A percentile compares a stretch with the other conserved stretches of the same genome.
Evolutionary conservation across 2,113 vertebrate genomes (phyloP).

Genomic region (Hemiscyllium ocellatum): DNA sequence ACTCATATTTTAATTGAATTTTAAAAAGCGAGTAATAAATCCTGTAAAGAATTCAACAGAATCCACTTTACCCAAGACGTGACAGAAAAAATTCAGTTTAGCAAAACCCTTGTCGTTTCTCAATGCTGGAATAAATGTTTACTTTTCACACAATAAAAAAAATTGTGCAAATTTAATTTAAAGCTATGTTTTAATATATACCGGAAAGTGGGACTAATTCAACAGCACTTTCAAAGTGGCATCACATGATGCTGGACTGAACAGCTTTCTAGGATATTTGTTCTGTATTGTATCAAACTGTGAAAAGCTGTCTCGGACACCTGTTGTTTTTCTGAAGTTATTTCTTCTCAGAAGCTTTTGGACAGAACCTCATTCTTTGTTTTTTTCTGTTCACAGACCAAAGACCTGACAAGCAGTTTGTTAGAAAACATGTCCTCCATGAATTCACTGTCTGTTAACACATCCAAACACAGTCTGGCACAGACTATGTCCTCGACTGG

Average conservation of each 20-base stretch:
- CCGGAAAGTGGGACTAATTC: too few relatives aligned
- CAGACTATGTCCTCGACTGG: conserved; percentile 55
- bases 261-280: too few relatives aligned
- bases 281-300: neutral
- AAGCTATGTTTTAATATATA: neutral
- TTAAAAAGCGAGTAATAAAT: too few relatives aligned
- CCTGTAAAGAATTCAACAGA: neutral
- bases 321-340: neutral
- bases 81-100: neutral
- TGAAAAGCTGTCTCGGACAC: neutral
- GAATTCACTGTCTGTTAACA: conserved; percentile 62
- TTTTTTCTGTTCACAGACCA: conserved; percentile 66
- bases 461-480: conserved; percentile 56
- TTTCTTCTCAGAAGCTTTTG: neutral
- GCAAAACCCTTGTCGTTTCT: neutral
- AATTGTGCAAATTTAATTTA: neutral
- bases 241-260: neutral
- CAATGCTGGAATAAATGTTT: neutral
- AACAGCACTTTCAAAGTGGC: neutral
- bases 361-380: neutral
- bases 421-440: conserved; percentile 83
- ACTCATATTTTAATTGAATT: too few relatives aligned
- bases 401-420: conserved; percentile 87
- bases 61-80: neutral
- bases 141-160: neutral